Evolutionary conservation across 2,888 invertebrate species (phyloP).

Genomic region (Acronicta leporina): DNA sequence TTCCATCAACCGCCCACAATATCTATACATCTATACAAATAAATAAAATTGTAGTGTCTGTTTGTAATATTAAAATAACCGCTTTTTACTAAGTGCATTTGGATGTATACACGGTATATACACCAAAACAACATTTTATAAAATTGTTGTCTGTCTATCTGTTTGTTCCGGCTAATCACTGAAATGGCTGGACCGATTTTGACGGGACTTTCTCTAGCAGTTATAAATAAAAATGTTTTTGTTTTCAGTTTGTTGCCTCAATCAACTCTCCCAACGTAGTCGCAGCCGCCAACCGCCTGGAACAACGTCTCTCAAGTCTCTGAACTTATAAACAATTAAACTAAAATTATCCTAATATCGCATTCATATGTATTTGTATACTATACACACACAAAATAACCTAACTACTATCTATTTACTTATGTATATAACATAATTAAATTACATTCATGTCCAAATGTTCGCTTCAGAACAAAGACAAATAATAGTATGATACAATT

Average conservation of each 20-base stretch:
- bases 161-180: too few relatives aligned
- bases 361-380: conserved; percentile 33
- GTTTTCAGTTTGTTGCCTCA: conserved; percentile 67
- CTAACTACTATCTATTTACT: conserved; percentile 18
- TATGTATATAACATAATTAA: conserved; percentile 28
- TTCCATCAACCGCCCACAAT: too few relatives aligned
- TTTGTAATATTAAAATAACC: too few relatives aligned
- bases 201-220: too few relatives aligned
- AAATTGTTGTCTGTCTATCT: too few relatives aligned
- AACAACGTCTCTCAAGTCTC: conserved; percentile 56
- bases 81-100: too few relatives aligned
- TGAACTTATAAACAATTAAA: not conserved
- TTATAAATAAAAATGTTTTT: not conserved
- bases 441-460: not conserved
- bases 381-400: conserved; percentile 37
- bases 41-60: too few relatives aligned
- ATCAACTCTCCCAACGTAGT: conserved; percentile 60
- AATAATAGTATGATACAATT: conserved; percentile 14
- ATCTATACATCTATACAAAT: too few relatives aligned
- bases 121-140: too few relatives aligned
- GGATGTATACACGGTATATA: too few relatives aligned
- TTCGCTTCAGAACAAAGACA: conserved; percentile 2
- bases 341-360: conserved; percentile 6
- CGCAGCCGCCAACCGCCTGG: conserved; percentile 56
- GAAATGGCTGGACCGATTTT: too few relatives aligned